Conservation (phyloP, 2,888 invertebrate species). For the Opisthograptis luteolata region DNA sequence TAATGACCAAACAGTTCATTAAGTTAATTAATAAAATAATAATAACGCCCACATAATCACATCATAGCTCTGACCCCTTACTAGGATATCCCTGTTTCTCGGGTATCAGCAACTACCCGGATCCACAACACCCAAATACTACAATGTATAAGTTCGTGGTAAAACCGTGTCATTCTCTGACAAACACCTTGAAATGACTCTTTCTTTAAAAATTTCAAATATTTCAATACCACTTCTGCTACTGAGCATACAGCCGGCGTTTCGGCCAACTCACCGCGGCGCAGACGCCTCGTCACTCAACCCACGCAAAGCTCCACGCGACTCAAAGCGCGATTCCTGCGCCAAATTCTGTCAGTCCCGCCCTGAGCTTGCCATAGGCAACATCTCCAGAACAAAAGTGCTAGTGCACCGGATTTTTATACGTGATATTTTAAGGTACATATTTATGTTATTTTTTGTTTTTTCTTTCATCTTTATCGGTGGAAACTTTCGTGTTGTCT, state of each 20-base stretch:
- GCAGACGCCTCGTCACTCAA: constrained; percentile 55
- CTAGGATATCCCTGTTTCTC: no score
- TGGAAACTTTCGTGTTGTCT: no score
- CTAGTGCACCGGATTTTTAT: constrained; percentile 37
- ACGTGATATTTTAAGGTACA: constrained; percentile 48
- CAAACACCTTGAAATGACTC: constrained; percentile 11
- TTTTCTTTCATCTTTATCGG: constrained; percentile 1
- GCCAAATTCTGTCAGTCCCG: constrained; percentile 63
- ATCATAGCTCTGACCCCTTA: no score
- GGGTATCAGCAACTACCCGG: no score
- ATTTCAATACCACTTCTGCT: constrained; percentile 29
- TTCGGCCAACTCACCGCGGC: constrained; percentile 59
- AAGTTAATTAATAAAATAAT: no score
- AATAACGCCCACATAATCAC: no score
- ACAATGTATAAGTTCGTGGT: neutral
- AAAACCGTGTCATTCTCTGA: neutral
- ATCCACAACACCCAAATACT: neutral
- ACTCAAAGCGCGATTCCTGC: constrained; percentile 64
- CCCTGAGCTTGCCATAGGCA: constrained; percentile 66
- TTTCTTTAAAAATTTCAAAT: constrained; percentile 23
- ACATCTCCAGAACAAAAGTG: constrained; percentile 55
- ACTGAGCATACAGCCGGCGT: constrained; percentile 39
- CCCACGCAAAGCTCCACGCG: constrained; percentile 70
- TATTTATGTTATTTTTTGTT: constrained; percentile 28
- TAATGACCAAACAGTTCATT: no score